Conservation (phyloP, 2,113 vertebrate species). For the Carlito syrichta region DNA sequence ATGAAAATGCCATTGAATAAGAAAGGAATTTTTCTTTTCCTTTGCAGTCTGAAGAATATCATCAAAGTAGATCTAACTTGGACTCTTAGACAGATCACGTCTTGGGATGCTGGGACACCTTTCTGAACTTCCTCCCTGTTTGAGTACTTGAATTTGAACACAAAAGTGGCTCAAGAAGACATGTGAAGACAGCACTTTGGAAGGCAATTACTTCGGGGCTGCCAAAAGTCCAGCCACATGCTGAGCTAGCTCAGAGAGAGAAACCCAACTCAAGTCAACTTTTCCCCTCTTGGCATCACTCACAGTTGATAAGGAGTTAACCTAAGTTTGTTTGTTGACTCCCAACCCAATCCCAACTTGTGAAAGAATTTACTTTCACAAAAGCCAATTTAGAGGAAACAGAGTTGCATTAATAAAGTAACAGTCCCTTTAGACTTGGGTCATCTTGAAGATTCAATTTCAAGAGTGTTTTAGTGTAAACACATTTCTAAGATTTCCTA, state of each 20-base stretch:
- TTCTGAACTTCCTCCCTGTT: not conserved
- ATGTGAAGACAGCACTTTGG: slow-evolving; percentile 18
- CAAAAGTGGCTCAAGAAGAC: not conserved
- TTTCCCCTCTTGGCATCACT: not conserved
- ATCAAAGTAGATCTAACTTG: not conserved
- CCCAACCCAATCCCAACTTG: not conserved
- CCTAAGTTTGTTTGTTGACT: not conserved
- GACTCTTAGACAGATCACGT: not conserved
- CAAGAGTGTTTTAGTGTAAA: slow-evolving; percentile 52
- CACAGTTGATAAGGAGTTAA: slow-evolving; percentile 21
- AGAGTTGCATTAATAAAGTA: slow-evolving; percentile 25
- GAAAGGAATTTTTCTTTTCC: not conserved
- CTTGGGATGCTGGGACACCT: not conserved
- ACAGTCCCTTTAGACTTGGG: slow-evolving; percentile 19
- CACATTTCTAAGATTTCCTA: slow-evolving; percentile 54
- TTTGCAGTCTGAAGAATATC: not conserved
- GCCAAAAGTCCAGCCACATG: not conserved
- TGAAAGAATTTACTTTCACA: slow-evolving; percentile 41
- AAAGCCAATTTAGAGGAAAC: slow-evolving; percentile 40
- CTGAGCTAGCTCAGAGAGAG: not conserved
- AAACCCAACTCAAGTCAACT: not conserved
- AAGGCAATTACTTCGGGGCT: not conserved
- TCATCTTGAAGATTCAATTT: slow-evolving; percentile 54
- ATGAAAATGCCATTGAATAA: not conserved
- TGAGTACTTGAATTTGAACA: not conserved